Percentiles rank a stretch among this genome's conserved stretches.
Evolutionary conservation across 2,113 vertebrate genomes (phyloP).

Genomic region (Toxotes chatareus): DNA sequence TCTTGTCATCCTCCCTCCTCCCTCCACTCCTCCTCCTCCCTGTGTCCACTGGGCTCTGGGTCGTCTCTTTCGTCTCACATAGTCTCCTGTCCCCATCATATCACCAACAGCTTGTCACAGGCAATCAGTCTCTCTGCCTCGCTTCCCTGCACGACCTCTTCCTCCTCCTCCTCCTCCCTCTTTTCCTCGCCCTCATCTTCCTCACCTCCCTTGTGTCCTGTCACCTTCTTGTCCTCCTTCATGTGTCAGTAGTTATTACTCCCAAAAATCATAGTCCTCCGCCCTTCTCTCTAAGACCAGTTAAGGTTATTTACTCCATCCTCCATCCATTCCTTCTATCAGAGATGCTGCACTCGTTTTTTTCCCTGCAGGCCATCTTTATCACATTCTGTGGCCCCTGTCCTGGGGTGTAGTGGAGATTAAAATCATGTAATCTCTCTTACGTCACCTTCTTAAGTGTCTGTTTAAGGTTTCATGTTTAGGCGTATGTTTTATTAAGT

Average conservation of each 20-base stretch:
- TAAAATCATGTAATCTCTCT: conserved; percentile 32
- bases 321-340: not conserved
- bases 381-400: not conserved
- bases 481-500: not conserved
- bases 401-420: not conserved
- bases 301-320: conserved; percentile 39
- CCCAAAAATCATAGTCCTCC: conserved; percentile 48
- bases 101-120: conserved; percentile 84
- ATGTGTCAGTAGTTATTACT: conserved; percentile 71
- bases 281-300: conserved; percentile 15
- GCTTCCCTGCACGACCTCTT: conserved; percentile 46
- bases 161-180: conserved; percentile 15
- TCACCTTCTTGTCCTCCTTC: conserved; percentile 72
- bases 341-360: not conserved
- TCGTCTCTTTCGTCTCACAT: conserved; percentile 61
- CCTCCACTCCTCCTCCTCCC: conserved; percentile 27
- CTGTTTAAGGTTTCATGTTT: not conserved
- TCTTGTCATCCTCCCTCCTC: conserved; percentile 17
- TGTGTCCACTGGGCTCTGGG: conserved; percentile 35
- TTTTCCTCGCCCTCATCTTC: conserved; percentile 48
- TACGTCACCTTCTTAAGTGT: conserved; percentile 19
- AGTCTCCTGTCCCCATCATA: conserved; percentile 75
- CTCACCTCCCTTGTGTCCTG: conserved; percentile 59
- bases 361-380: not conserved
- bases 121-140: conserved; percentile 72